Percentiles rank a stretch among this genome's conserved stretches.
These are phyloP conservation scores for Pseudotriccus pelzelni DNA, from an alignment of 2,797 vertebrate genomes.

Conservation along the genomic window DNA sequence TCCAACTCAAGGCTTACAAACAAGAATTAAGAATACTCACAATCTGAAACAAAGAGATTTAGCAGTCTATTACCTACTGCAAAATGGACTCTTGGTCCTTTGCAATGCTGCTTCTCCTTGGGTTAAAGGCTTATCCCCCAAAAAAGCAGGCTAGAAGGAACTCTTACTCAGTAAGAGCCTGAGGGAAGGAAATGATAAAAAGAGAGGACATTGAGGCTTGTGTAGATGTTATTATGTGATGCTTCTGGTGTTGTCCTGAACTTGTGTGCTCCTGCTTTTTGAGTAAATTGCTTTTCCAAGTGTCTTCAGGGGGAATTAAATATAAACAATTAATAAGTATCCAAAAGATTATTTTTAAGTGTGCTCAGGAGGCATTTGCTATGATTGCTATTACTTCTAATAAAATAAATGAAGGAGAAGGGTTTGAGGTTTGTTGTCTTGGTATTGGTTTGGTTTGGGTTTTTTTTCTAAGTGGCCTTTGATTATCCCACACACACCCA, in stretches of 20 bases:
- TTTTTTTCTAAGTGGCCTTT: not conserved
- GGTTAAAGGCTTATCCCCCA: not conserved
- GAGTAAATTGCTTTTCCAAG: not conserved
- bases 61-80: not conserved
- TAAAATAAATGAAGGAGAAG: not conserved
- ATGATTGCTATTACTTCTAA: not conserved
- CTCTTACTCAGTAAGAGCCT: not conserved
- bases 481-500: too few species aligned
- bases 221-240: not conserved
- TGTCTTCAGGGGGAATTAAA: not conserved
- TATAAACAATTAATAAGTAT: not conserved
- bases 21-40: not conserved
- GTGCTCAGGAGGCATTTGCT: not conserved
- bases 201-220: not conserved
- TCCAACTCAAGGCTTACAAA: not conserved
- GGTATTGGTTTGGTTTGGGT: fast-evolving
- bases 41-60: not conserved
- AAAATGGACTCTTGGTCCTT: not conserved
- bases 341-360: not conserved
- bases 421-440: not conserved
- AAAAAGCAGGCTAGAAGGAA: not conserved
- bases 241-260: not conserved
- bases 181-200: not conserved
- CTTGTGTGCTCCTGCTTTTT: not conserved
- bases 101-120: not conserved